phyloP scores from a whole-genome alignment of 2,888 invertebrate genomes.

The Isotomurus palustris region DNA sequence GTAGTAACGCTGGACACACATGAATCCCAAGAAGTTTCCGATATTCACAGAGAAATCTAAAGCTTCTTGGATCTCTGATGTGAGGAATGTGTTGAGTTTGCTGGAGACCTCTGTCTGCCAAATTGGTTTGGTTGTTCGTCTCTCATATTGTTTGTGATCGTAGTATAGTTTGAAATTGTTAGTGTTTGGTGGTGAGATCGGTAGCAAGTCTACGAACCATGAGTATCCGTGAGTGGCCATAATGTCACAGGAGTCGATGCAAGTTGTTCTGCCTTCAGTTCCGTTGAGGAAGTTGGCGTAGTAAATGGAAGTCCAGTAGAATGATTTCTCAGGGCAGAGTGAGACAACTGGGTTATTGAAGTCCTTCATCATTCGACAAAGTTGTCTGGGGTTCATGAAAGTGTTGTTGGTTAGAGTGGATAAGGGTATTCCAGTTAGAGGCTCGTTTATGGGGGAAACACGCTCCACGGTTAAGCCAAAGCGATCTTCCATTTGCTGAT shows the following conservation, averaged over 20 bases:
- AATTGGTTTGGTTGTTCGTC: conserved; percentile 7
- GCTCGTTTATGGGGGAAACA: conserved; percentile 28
- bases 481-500: conserved; percentile 8
- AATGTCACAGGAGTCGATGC: conserved; percentile 1
- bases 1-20: conserved; percentile 30
- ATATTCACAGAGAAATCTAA: conserved; percentile 20
- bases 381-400: conserved; percentile 23
- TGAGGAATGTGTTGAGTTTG: conserved; percentile 5
- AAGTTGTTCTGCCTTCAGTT: neutral
- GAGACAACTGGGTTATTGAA: conserved; percentile 24
- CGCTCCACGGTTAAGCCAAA: conserved; percentile 17
- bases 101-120: conserved; percentile 32
- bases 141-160: conserved; percentile 8
- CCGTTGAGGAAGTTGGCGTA: conserved; percentile 9
- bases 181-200: neutral
- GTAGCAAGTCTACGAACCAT: conserved; percentile 3
- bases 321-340: conserved; percentile 27
- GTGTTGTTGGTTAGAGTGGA: conserved; percentile 27
- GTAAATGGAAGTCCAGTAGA: conserved; percentile 18
- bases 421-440: conserved; percentile 22
- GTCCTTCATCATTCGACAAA: conserved; percentile 20
- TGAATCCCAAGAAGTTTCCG: conserved; percentile 22
- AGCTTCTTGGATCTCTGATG: conserved; percentile 26
- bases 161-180: conserved; percentile 18
- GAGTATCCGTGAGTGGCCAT: conserved; percentile 24